These are phyloP conservation scores for Netelia virgata DNA, from an alignment of 2,888 invertebrate genomes.

Conservation along the genomic window DNA sequence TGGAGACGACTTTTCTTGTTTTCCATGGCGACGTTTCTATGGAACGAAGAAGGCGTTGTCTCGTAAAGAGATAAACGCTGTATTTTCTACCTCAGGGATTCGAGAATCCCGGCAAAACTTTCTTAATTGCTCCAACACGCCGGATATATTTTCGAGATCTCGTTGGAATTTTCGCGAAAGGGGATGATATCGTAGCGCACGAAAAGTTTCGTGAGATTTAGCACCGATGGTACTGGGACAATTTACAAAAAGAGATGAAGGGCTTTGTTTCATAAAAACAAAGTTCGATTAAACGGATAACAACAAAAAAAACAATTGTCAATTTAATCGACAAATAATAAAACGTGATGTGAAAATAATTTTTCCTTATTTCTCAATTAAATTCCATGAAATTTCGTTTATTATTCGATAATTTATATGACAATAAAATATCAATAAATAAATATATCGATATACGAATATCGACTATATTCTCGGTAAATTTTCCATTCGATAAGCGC, in stretches of 20 bases:
- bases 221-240: not conserved
- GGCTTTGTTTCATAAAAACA: too few species aligned
- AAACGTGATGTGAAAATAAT: too few species aligned
- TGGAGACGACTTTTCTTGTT: conserved; percentile 36
- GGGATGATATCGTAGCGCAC: not conserved
- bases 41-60: not conserved
- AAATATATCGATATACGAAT: not conserved
- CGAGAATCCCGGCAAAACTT: conserved; percentile 30
- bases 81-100: conserved; percentile 30
- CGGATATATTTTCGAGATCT: conserved; percentile 19
- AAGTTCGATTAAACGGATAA: too few species aligned
- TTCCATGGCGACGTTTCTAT: not conserved
- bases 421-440: not conserved
- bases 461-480: not conserved
- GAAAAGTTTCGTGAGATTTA: not conserved
- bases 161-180: not conserved
- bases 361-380: too few species aligned
- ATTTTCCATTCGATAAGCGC: not conserved
- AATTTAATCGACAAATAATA: too few species aligned
- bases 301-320: too few species aligned
- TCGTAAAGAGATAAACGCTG: conserved; percentile 27
- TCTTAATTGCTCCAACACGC: conserved; percentile 53
- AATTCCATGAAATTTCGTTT: too few species aligned
- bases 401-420: too few species aligned
- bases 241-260: too few species aligned